A percentile compares a stretch with the other conserved stretches of the same genome.
phyloP scores from a whole-genome alignment of 2,797 vertebrate species.

The Acipenser ruthenus region DNA sequence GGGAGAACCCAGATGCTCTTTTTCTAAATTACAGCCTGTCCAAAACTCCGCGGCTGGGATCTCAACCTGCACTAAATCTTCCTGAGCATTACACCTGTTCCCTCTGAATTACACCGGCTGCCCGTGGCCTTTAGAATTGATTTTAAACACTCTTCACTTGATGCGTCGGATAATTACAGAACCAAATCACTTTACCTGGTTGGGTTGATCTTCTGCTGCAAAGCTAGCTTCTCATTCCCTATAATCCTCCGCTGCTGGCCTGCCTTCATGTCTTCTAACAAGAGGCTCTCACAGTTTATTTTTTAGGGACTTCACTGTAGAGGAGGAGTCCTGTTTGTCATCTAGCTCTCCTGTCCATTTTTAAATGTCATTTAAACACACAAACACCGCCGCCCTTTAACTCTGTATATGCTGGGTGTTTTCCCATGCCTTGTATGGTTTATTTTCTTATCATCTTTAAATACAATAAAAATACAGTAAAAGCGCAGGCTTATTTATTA shows the following conservation, averaged over 20 bases:
- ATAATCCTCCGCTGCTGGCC: constrained; percentile 26
- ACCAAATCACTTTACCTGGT: constrained; percentile 3
- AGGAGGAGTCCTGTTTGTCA: constrained; percentile 8
- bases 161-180: constrained; percentile 13
- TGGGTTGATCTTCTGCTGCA: constrained; percentile 10
- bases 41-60: not conserved
- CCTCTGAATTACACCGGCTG: not conserved
- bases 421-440: too few species aligned
- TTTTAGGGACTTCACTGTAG: too few species aligned
- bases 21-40: not conserved
- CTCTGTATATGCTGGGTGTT: too few species aligned
- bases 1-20: not conserved
- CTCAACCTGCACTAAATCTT: not conserved
- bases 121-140: not conserved
- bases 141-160: constrained; percentile 7
- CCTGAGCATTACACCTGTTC: not conserved
- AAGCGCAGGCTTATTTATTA: too few species aligned
- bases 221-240: not conserved
- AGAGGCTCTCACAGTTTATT: too few species aligned
- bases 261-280: not conserved
- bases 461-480: too few species aligned
- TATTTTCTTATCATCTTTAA: too few species aligned
- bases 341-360: constrained; percentile 21
- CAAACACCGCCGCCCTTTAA: too few species aligned
- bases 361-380: constrained; percentile 17